A percentile compares a stretch with the other conserved stretches of the same genome.
These are phyloP conservation scores for Ichneumoninae sp. DNA, from an alignment of 2,888 invertebrate genomes.

Conservation along the genomic window DNA sequence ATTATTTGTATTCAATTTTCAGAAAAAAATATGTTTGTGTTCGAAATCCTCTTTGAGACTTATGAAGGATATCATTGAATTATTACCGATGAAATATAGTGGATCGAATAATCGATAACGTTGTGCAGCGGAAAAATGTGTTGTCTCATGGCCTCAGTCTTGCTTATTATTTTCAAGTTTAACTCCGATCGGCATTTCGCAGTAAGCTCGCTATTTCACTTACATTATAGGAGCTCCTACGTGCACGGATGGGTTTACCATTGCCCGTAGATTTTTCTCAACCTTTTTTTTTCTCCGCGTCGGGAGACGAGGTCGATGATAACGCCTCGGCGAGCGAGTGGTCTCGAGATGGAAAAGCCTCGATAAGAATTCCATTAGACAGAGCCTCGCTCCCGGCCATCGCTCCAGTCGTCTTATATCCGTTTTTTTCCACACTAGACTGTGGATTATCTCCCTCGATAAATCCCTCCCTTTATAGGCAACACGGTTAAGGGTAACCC, in stretches of 20 bases:
- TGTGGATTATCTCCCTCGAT: constrained; percentile 2
- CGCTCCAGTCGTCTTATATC: constrained; percentile 9
- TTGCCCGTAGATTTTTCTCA: neutral
- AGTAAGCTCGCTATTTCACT: neutral
- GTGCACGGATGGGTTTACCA: neutral
- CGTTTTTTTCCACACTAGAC: constrained; percentile 1
- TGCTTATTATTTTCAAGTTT: neutral
- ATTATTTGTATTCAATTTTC: too few species aligned
- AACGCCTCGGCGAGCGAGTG: neutral
- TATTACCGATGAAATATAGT: too few species aligned
- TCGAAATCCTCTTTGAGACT: too few species aligned
- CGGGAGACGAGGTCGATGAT: neutral
- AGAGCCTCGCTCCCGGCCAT: neutral
- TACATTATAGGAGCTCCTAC: neutral
- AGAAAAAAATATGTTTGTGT: too few species aligned
- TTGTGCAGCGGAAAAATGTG: too few species aligned
- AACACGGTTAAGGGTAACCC: neutral
- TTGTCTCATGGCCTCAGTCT: too few species aligned
- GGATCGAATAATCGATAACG: too few species aligned
- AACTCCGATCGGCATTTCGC: constrained; percentile 5
- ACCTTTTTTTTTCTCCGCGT: too few species aligned
- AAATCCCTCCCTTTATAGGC: neutral
- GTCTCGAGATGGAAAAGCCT: constrained; percentile 10
- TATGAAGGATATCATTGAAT: too few species aligned
- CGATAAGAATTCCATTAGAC: constrained; percentile 21